Conservation (phyloP, 2,888 invertebrate genomes). For the Lymantria dispar region DNA sequence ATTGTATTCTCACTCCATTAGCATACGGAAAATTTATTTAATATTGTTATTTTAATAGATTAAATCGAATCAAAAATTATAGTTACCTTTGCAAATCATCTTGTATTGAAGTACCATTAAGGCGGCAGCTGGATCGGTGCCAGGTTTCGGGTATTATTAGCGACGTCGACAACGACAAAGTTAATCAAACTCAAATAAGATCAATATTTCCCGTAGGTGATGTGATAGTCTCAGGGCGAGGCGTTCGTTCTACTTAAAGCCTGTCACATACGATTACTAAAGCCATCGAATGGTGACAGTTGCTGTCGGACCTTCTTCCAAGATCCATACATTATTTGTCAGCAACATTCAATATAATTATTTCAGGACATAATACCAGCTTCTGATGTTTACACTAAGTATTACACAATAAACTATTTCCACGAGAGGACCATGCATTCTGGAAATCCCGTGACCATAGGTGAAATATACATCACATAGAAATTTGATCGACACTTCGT, state of each 20-base stretch:
- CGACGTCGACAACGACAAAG: constrained; percentile 72
- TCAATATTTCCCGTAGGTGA: constrained; percentile 76
- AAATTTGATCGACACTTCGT: too few species aligned
- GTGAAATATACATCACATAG: too few species aligned
- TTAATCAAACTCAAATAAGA: constrained; percentile 82
- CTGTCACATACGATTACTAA: constrained; percentile 53
- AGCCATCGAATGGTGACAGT: constrained; percentile 41
- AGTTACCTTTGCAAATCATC: constrained; percentile 75
- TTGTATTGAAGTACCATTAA: constrained; percentile 79
- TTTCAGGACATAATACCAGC: too few species aligned
- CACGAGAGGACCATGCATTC: too few species aligned
- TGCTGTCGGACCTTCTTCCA: constrained; percentile 37
- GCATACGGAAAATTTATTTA: too few species aligned
- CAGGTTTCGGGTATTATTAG: constrained; percentile 78
- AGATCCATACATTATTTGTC: constrained; percentile 14
- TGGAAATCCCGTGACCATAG: too few species aligned
- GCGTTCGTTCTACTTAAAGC: constrained; percentile 35
- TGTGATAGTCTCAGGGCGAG: constrained; percentile 57
- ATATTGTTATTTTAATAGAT: not conserved
- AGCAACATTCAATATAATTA: not conserved
- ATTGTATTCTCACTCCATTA: too few species aligned
- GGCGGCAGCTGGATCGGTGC: constrained; percentile 75
- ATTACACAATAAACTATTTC: too few species aligned
- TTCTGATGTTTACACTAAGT: too few species aligned
- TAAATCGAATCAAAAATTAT: constrained; percentile 43